Base-by-base conservation (phyloP, 2,113 vertebrate species). In the Hiodon tergisus region DNA sequence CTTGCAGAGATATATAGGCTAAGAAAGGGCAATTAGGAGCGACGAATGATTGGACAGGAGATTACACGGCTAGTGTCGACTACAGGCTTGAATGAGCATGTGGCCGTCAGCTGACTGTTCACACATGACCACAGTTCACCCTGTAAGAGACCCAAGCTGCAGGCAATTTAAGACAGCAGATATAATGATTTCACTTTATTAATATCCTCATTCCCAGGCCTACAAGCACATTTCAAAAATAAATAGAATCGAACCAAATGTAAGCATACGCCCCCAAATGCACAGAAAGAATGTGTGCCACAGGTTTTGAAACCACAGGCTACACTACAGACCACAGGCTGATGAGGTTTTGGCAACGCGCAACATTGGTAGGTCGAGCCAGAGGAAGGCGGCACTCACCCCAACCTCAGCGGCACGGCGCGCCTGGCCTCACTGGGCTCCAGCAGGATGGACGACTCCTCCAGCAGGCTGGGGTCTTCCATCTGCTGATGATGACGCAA, bases 381-480 rank as follows among this genome's bases (percentile, higher is more conserved):
- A 47, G 6, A 47, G 4, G 13, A 60, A 46, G 5, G 3, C 8
- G 60, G 16, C 5, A 80, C 82, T 88, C 87, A 98, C 97, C 97
- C 97, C 0, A 99, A 92, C 72, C 97, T 89, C n/a, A 99, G 91
- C 0, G 96, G 95, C 0, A 97, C 89, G 5, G 94, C 97, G 66
- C 97, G 93, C 77, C 95, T 96, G 51, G 94, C 92, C 85, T 99
- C 97, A 0, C 89, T 96, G 0, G 96, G 97, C 70, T 99, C 97
- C 93, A 99, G 85, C 72, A 99, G 92, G 0, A 95, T 94, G 3
- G 97, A 98, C 4, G 97, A 98, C 81, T 99, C 97, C 88, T 99
- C 97, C 87, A 99, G 88, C 85, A 99, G 88, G 84, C 98, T 96
- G 79, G 97, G 97, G 91, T 99, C 97, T 89, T 98, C 97, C 97